Conservation (phyloP, 2,113 vertebrate species). For the Rousettus leschenaultii region DNA sequence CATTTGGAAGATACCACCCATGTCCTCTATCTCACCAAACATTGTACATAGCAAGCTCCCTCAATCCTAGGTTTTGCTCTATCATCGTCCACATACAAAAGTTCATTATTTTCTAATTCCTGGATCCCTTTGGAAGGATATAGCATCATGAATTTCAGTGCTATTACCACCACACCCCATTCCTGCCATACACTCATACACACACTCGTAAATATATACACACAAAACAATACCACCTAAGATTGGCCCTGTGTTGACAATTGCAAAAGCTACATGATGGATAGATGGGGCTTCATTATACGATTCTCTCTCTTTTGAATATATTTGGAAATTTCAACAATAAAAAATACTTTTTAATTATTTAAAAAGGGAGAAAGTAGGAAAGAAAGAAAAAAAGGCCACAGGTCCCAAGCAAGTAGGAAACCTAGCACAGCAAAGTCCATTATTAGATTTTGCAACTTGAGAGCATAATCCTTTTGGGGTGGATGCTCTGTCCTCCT, state of each 20-base stretch:
- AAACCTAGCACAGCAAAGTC: not conserved
- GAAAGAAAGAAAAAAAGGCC: not conserved
- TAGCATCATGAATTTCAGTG: not conserved
- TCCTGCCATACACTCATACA: not conserved
- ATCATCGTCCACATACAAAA: not conserved
- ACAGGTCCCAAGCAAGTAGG: not conserved
- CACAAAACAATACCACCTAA: not conserved
- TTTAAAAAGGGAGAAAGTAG: no score
- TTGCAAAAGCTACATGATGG: not conserved
- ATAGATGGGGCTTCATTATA: not conserved
- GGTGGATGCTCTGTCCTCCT: not conserved
- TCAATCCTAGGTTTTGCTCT: not conserved
- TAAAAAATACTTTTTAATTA: not conserved
- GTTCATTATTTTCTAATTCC: not conserved
- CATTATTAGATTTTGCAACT: not conserved
- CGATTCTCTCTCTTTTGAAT: not conserved
- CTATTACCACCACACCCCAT: not conserved
- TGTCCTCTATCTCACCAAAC: not conserved
- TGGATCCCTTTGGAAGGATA: not conserved
- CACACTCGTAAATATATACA: not conserved
- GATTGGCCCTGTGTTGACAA: not conserved
- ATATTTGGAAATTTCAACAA: not conserved
- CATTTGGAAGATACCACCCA: not conserved
- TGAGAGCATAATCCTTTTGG: not conserved
- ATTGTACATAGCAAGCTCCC: not conserved